Conservation (phyloP, 2,888 invertebrate genomes). For the Acleris sparsana region DNA sequence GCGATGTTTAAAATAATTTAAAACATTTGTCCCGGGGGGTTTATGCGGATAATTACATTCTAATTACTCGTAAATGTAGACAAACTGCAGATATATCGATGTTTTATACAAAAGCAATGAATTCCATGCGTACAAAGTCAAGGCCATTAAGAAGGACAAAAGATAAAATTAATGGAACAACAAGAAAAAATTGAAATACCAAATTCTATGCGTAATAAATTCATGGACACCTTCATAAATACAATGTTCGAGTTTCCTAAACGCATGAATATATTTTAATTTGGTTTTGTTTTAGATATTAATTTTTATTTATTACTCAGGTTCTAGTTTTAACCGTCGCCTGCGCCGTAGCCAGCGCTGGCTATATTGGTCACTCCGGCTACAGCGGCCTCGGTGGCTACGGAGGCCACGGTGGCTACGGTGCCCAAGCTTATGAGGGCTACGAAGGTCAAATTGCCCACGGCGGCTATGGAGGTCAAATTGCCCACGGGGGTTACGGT, state of each 20-base stretch:
- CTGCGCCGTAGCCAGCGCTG: slow-evolving; percentile 58
- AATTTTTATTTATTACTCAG: slow-evolving; percentile 50
- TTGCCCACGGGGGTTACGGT: slow-evolving; percentile 43
- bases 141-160: too few relatives aligned
- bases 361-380: slow-evolving; percentile 45
- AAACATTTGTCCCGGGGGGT: too few relatives aligned
- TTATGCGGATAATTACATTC: too few relatives aligned
- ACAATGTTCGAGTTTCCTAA: not conserved
- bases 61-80: too few relatives aligned
- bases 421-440: slow-evolving; percentile 38
- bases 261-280: not conserved
- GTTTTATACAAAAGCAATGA: too few relatives aligned
- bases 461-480: slow-evolving; percentile 40
- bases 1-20: too few relatives aligned
- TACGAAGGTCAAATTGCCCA: slow-evolving; percentile 42
- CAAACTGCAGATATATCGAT: too few relatives aligned
- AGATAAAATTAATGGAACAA: too few relatives aligned
- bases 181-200: too few relatives aligned
- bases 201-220: too few relatives aligned
- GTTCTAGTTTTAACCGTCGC: slow-evolving; percentile 58
- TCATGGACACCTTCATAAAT: too few relatives aligned
- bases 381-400: slow-evolving; percentile 44
- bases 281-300: not conserved
- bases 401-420: slow-evolving; percentile 40
- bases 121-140: too few relatives aligned